Base-by-base conservation (phyloP, 1,140 invertebrate genomes). In the Patella vulgata region DNA sequence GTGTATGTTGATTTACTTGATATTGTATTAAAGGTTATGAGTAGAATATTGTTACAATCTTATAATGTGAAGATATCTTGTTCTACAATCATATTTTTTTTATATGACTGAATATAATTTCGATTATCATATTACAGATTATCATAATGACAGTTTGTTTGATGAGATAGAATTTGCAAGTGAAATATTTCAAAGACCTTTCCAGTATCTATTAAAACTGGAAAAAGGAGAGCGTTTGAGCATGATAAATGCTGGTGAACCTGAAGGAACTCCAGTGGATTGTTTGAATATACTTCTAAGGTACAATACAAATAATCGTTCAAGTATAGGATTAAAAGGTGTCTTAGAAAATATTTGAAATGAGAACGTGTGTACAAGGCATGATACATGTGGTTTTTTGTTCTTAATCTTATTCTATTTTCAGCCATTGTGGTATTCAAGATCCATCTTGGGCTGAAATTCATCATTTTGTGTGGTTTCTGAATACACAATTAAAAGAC, bases 361-460 rank as follows among this genome's bases (percentile, higher is more conserved):
- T n/a, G n/a, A n/a, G n/a, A n/a, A n/a, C n/a, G n/a, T n/a, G n/a
- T n/a, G n/a, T n/a, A n/a, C n/a, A 19, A 28, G 9, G 5, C 8
- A 28, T 21, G 11, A 50, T 14, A 14, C 27, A 12, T 50, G 44
- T 52, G 12, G 60, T 30, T n/a, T 42, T 4, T 36, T 33, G 3
- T 51, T 67, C n/a, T 59, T 60, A 11, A 39, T 57, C 33, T 19
- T 31, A 4, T 11, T n/a, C n/a, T 11, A 39, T 59, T 64, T 69
- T 14, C 66, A 81, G 77, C 51, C 70, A 78, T 52, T 83, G 79
- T 73, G 79, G 80, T 17, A 53, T 80, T n/a, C 12, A 42, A 3
- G 70, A 82, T 39, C 81, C 81, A 9, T 81, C 78, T 0, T 83
- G 81, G 80, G 62, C 75, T 31, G 81, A 83, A 60, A 61, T 83